These are phyloP conservation scores for Frankliniella intonsa DNA, from an alignment of 2,888 invertebrate species.

Conservation along the genomic window DNA sequence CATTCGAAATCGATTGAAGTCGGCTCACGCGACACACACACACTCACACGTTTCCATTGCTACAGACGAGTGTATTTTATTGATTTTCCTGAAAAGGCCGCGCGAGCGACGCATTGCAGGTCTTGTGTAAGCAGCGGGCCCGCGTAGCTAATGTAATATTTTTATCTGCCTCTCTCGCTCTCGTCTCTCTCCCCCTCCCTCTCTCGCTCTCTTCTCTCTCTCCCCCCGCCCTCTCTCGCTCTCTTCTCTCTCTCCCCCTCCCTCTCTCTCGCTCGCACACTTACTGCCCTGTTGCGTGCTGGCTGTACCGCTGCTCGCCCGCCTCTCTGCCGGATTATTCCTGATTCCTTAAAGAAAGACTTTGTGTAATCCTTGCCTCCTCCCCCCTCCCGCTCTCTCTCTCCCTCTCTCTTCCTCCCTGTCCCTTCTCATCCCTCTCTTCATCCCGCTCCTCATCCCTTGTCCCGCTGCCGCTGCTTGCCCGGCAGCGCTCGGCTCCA, in stretches of 20 bases:
- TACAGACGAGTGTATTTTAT: no score
- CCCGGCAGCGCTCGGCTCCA: not conserved
- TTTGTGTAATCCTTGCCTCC: not conserved
- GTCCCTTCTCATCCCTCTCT: not conserved
- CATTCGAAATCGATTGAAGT: no score
- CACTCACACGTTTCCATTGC: not conserved
- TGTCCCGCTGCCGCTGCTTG: not conserved
- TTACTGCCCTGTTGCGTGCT: no score
- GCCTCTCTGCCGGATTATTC: not conserved
- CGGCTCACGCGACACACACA: not conserved
- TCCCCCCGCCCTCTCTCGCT: no score
- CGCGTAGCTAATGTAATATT: no score
- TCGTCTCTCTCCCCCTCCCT: no score
- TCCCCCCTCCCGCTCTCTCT: not conserved
- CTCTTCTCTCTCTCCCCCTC: no score
- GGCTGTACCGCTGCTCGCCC: no score
- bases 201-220: no score
- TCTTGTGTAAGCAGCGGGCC: not conserved
- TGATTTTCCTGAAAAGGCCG: not conserved
- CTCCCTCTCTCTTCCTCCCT: no score
- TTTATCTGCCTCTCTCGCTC: no score
- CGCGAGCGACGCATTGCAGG: not conserved
- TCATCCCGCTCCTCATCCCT: not conserved
- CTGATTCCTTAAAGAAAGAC: conserved; percentile 18
- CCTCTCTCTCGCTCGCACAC: no score